Percentiles rank a stretch among this genome's conserved stretches.
Evolutionary conservation across 2,888 invertebrate species (phyloP).

Genomic region (Eudasyphora cyanicolor): DNA sequence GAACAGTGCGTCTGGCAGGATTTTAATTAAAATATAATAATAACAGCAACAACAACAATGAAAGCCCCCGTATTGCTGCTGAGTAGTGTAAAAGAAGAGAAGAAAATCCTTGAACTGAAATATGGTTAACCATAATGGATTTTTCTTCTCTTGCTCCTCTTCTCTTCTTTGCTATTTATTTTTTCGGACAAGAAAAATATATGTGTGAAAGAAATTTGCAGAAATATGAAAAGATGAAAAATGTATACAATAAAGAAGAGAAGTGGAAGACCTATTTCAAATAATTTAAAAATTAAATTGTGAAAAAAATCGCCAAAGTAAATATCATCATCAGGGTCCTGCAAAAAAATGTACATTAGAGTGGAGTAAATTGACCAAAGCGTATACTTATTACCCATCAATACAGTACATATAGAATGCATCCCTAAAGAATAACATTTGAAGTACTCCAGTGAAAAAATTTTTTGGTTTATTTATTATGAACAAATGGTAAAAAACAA

Average conservation of each 20-base stretch:
- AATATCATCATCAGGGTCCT: background rate
- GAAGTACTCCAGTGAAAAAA: too few relatives aligned
- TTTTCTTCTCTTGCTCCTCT: background rate
- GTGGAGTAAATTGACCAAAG: too few relatives aligned
- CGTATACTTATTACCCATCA: too few relatives aligned
- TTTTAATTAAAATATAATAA: constrained; percentile 57
- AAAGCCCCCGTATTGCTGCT: background rate
- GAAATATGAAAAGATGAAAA: background rate
- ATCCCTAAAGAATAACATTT: too few relatives aligned
- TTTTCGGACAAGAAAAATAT: too few relatives aligned
- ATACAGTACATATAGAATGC: too few relatives aligned
- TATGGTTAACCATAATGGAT: constrained; percentile 29
- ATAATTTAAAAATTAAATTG: background rate
- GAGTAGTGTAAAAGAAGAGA: constrained; percentile 3
- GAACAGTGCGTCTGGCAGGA: constrained; percentile 47
- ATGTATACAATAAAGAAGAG: background rate
- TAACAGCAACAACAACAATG: background rate
- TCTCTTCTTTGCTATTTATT: background rate
- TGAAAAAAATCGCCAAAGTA: background rate
- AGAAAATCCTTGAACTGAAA: constrained; percentile 46
- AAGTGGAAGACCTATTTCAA: background rate
- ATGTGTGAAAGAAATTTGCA: too few relatives aligned
- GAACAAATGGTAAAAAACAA: too few relatives aligned
- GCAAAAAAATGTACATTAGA: too few relatives aligned
- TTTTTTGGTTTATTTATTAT: too few relatives aligned